Evolutionary conservation across 2,888 invertebrate species (phyloP).

Genomic region (Psylliodes chrysocephalus): DNA sequence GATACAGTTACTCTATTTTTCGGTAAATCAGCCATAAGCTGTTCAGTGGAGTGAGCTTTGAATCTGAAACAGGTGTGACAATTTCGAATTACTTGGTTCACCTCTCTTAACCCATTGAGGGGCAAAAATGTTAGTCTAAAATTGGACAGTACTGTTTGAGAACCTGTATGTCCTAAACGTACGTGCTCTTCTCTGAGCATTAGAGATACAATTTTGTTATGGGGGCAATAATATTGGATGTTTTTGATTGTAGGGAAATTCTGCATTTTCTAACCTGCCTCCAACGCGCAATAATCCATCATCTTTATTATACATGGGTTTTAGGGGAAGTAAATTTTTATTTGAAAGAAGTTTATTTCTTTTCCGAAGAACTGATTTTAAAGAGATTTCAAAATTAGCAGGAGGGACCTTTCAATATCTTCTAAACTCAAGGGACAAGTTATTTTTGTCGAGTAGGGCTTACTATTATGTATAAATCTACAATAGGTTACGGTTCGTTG

Average conservation of each 20-base stretch:
- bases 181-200: neutral
- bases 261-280: conserved; percentile 11
- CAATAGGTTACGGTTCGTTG: no score
- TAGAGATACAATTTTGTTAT: conserved; percentile 7
- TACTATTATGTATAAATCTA: no score
- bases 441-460: no score
- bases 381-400: no score
- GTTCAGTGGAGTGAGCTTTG: no score
- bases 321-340: neutral
- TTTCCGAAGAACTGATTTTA: neutral
- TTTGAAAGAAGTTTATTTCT: neutral
- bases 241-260: conserved; percentile 11
- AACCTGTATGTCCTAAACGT: conserved; percentile 35
- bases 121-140: conserved; percentile 39
- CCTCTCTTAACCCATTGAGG: conserved; percentile 28
- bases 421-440: no score
- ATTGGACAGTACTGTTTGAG: conserved; percentile 38
- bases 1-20: conserved; percentile 23
- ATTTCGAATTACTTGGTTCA: conserved; percentile 27
- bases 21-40: conserved; percentile 18
- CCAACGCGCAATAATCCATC: neutral
- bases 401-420: no score
- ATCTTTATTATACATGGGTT: no score
- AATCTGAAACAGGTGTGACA: conserved; percentile 39
- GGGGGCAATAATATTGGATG: conserved; percentile 7